These are phyloP conservation scores for Deilephila elpenor DNA, from an alignment of 2,888 invertebrate species.

Conservation along the genomic window DNA sequence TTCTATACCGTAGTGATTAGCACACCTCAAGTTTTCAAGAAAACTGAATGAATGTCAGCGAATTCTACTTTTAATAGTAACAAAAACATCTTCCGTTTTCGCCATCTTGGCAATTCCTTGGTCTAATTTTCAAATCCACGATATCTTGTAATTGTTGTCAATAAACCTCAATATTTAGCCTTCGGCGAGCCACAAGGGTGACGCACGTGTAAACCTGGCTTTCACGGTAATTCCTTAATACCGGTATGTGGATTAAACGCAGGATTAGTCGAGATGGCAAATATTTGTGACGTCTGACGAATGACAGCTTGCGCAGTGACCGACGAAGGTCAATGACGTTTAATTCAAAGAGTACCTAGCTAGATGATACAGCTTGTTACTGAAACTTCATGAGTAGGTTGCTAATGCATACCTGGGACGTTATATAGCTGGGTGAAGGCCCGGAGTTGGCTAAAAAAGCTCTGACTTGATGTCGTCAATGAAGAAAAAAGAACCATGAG, in stretches of 20 bases:
- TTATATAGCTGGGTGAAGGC: too few relatives aligned
- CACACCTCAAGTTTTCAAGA: too few relatives aligned
- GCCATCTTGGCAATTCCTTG: not conserved
- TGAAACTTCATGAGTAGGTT: too few relatives aligned
- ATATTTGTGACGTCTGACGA: slow-evolving; percentile 60
- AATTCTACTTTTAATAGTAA: not conserved
- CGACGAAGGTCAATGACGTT: slow-evolving; percentile 46
- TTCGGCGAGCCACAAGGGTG: slow-evolving; percentile 47
- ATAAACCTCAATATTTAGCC: slow-evolving; percentile 53
- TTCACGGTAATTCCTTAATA: slow-evolving; percentile 57
- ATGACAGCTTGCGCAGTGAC: slow-evolving; percentile 44
- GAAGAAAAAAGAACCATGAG: too few relatives aligned
- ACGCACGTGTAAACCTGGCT: slow-evolving; percentile 53
- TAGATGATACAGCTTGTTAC: too few relatives aligned
- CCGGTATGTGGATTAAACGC: slow-evolving; percentile 48
- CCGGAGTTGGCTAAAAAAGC: too few relatives aligned
- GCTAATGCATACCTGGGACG: too few relatives aligned
- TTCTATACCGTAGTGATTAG: too few relatives aligned
- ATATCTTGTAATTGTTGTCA: slow-evolving; percentile 41
- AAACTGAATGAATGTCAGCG: too few relatives aligned
- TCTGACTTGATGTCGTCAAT: too few relatives aligned
- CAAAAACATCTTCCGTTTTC: not conserved
- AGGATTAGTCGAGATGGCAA: slow-evolving; percentile 53
- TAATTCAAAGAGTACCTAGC: not conserved
- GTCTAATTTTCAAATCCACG: slow-evolving; percentile 4